phyloP scores from a whole-genome alignment of 2,113 vertebrate species.

The Sorex fumeus region DNA sequence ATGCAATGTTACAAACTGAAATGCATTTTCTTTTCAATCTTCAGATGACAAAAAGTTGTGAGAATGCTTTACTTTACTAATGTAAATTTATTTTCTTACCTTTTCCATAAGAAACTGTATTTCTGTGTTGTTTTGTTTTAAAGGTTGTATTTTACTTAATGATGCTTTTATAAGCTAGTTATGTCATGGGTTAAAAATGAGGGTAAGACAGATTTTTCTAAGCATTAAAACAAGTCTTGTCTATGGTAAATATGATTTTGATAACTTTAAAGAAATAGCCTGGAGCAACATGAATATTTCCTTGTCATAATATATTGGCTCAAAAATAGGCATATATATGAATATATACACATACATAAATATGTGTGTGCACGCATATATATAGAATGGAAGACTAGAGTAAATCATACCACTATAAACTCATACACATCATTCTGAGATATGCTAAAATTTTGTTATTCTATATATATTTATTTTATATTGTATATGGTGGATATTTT shows the following conservation, averaged over 20 bases:
- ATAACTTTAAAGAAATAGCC: conserved; percentile 72
- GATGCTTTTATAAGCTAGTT: conserved; percentile 44
- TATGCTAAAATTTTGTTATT: conserved; percentile 57
- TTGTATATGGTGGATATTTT: conserved; percentile 52
- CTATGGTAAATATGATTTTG: conserved; percentile 70
- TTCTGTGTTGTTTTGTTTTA: conserved; percentile 68
- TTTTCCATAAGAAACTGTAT: conserved; percentile 23
- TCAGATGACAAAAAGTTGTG: conserved; percentile 74
- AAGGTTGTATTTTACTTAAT: conserved; percentile 55
- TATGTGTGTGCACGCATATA: not conserved
- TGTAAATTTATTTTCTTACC: conserved; percentile 74
- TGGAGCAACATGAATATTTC: not conserved
- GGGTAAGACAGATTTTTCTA: conserved; percentile 66
- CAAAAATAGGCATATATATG: conserved; percentile 62
- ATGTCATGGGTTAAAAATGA: conserved; percentile 66
- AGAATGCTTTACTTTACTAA: conserved; percentile 66
- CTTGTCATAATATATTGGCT: conserved; percentile 10
- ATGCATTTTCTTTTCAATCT: conserved; percentile 85
- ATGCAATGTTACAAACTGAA: conserved; percentile 85
- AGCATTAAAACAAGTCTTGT: conserved; percentile 67
- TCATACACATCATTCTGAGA: conserved; percentile 44
- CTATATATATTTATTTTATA: not conserved
- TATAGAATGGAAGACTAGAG: conserved; percentile 18
- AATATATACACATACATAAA: not conserved
- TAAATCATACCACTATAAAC: conserved; percentile 51